Evolutionary conservation across 1,140 invertebrate genomes (phyloP).

Genomic region (Parasteatoda tepidariorum): DNA sequence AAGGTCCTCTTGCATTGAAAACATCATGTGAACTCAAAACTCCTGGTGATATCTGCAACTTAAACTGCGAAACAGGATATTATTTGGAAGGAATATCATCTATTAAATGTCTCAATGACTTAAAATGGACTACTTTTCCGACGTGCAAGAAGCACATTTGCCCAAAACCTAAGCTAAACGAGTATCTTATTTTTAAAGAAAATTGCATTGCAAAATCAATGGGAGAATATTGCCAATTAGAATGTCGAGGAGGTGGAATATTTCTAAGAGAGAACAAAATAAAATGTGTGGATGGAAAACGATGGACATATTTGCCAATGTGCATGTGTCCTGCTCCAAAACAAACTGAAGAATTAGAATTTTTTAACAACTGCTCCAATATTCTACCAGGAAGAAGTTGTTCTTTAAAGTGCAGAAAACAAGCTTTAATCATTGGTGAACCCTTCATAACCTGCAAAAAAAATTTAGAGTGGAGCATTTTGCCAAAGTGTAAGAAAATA

Average conservation of each 20-base stretch:
- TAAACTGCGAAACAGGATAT: slow-evolving; percentile 3
- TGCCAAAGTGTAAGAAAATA: background rate
- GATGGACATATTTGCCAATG: background rate
- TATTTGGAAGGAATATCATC: background rate
- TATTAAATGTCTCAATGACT: background rate
- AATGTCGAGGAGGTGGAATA: slow-evolving; percentile 9
- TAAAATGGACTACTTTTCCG: background rate
- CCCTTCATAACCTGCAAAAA: background rate
- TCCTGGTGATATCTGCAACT: background rate
- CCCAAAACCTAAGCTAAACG: background rate
- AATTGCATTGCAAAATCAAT: background rate
- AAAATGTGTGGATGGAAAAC: background rate
- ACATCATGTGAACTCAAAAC: background rate
- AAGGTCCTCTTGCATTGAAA: background rate
- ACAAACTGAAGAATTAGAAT: background rate
- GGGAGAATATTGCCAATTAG: background rate
- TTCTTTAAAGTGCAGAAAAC: background rate
- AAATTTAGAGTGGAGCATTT: background rate
- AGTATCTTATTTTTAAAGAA: background rate
- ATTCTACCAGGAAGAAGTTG: background rate
- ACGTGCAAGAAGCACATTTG: background rate
- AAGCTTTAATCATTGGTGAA: background rate
- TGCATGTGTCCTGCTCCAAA: slow-evolving; percentile 9
- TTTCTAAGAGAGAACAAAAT: background rate
- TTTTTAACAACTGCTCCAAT: background rate